phyloP scores from a whole-genome alignment of 2,113 vertebrate species.

The Synodontis membranacea region DNA sequence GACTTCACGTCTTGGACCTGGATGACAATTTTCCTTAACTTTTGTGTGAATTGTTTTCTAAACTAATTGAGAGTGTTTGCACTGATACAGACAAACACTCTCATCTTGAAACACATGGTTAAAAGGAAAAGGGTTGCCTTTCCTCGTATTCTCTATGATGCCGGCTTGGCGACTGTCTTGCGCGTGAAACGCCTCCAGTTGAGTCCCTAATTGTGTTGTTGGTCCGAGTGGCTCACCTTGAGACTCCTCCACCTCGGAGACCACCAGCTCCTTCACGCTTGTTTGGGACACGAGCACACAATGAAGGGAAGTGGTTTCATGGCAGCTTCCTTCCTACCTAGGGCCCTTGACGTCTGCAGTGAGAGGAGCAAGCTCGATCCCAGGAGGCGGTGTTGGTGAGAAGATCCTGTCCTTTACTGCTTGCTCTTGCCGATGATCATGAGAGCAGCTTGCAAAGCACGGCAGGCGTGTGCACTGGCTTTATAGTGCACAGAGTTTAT shows the following conservation, averaged over 20 bases:
- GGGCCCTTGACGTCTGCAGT: constrained; percentile 63
- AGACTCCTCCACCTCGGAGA: constrained; percentile 35
- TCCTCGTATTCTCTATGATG: constrained; percentile 22
- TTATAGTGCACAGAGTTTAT: background rate
- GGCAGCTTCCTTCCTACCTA: constrained; percentile 75
- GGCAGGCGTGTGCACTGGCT: background rate
- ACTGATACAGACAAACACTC: background rate
- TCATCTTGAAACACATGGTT: background rate
- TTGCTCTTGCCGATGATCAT: background rate
- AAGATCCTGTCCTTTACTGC: constrained; percentile 67
- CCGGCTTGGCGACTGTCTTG: background rate
- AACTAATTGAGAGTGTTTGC: background rate
- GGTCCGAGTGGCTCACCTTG: constrained; percentile 20
- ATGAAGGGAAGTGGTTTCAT: constrained; percentile 74
- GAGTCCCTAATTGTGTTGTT: background rate
- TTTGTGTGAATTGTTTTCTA: too few relatives aligned
- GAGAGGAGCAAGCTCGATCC: constrained; percentile 58
- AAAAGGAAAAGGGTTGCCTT: constrained; percentile 23
- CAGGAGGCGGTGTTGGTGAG: constrained; percentile 61
- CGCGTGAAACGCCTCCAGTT: background rate
- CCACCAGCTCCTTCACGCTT: constrained; percentile 55
- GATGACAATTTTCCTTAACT: background rate
- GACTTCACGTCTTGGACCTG: background rate
- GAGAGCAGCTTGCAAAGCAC: background rate
- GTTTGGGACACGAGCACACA: constrained; percentile 68